Evolutionary conservation across 2,113 vertebrate species (phyloP).

Genomic region (Sorex fumeus): DNA sequence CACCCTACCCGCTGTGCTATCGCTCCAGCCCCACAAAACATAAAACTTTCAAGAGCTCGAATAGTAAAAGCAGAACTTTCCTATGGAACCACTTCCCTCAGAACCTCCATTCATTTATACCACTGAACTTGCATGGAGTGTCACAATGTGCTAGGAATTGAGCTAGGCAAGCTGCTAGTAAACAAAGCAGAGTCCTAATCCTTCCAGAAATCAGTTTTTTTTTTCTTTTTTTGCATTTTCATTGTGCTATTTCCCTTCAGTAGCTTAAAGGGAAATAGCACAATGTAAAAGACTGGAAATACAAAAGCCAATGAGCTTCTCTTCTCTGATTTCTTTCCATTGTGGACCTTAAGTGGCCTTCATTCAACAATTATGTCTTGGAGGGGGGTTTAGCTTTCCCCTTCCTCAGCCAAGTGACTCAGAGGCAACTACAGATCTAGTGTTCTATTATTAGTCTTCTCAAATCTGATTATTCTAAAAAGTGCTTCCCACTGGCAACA

Average conservation of each 20-base stretch:
- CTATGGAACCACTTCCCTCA: not conserved
- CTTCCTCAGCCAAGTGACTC: conserved; percentile 74
- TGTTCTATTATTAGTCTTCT: conserved; percentile 78
- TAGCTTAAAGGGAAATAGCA: not conserved
- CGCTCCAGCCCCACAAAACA: too few relatives aligned
- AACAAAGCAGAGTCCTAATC: not conserved
- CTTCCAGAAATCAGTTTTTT: conserved; percentile 1
- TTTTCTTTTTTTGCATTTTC: not conserved
- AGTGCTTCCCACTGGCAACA: conserved; percentile 76
- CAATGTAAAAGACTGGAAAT: not conserved
- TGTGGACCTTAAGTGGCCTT: not conserved
- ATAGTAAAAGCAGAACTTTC: not conserved
- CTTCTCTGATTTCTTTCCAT: not conserved
- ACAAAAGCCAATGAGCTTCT: not conserved
- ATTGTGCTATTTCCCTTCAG: too few relatives aligned
- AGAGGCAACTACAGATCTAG: conserved; percentile 45
- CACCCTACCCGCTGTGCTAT: too few relatives aligned
- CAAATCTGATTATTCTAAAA: conserved; percentile 81
- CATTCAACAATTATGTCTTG: conserved; percentile 9
- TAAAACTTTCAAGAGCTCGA: not conserved
- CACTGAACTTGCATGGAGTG: conserved; percentile 15
- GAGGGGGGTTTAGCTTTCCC: conserved; percentile 36
- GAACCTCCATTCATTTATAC: conserved; percentile 30
- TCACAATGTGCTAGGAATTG: not conserved
- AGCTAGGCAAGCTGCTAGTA: not conserved